These are phyloP conservation scores for Periphyllus acericola DNA, from an alignment of 2,888 invertebrate species.

Conservation along the genomic window DNA sequence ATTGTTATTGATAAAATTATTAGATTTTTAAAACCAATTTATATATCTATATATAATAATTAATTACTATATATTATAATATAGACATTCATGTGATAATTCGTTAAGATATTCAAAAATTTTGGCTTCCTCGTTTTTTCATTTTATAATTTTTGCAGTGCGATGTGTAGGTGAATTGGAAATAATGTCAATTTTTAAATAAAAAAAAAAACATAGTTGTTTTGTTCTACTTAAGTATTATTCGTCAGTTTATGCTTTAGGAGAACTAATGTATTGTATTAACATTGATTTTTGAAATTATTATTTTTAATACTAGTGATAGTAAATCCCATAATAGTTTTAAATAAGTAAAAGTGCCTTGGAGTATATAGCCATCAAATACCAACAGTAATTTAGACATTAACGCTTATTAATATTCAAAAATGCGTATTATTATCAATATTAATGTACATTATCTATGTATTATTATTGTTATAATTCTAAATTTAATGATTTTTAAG, in stretches of 20 bases:
- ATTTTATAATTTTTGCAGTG: constrained; percentile 59
- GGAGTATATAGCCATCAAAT: constrained; percentile 57
- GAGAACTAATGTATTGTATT: constrained; percentile 53
- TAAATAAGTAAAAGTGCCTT: constrained; percentile 58
- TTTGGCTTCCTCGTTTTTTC: constrained; percentile 59
- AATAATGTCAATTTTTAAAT: constrained; percentile 62
- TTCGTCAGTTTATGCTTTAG: constrained; percentile 61
- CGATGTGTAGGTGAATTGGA: constrained; percentile 57
- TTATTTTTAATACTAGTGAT: constrained; percentile 57
- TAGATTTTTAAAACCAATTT: constrained; percentile 61
- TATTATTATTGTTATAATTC: constrained; percentile 54
- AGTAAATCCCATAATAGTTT: constrained; percentile 58
- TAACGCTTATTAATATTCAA: constrained; percentile 51
- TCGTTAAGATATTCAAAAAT: constrained; percentile 57
- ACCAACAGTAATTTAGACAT: constrained; percentile 57
- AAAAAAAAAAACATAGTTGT: constrained; percentile 58
- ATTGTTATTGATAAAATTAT: constrained; percentile 62
- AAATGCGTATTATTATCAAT: constrained; percentile 52
- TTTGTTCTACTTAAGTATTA: constrained; percentile 62
- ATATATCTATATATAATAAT: constrained; percentile 60
- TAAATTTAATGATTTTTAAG: constrained; percentile 38
- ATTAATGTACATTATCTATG: constrained; percentile 53
- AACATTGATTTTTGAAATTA: constrained; percentile 52
- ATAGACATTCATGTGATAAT: constrained; percentile 61
- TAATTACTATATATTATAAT: constrained; percentile 59